Percentiles rank a stretch among this genome's conserved stretches.
These are phyloP conservation scores for Agapostemon virescens DNA, from an alignment of 2,888 invertebrate genomes.

Conservation along the genomic window DNA sequence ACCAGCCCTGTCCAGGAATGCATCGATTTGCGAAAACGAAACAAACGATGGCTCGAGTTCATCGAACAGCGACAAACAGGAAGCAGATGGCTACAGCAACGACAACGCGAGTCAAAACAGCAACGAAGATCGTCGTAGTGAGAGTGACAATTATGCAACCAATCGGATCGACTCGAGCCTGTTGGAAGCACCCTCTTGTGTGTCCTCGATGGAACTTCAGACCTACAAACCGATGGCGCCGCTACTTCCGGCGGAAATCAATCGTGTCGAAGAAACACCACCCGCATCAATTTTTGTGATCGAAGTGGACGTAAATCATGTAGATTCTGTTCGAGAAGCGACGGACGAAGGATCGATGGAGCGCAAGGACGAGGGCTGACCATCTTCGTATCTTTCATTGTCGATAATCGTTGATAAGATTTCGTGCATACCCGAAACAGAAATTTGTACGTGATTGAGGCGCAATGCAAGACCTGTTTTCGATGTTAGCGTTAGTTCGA, in stretches of 20 bases:
- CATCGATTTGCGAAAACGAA: conserved; percentile 49
- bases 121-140: conserved; percentile 48
- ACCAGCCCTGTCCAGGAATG: conserved; percentile 19
- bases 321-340: conserved; percentile 37
- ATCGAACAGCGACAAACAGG: conserved; percentile 59
- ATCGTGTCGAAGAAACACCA: conserved; percentile 48
- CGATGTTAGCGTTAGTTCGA: conserved; percentile 36
- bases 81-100: conserved; percentile 51
- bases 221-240: conserved; percentile 61
- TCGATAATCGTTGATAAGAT: conserved; percentile 8
- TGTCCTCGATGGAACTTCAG: conserved; percentile 63
- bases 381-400: background rate
- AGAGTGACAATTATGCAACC: conserved; percentile 33
- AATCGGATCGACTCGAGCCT: conserved; percentile 18
- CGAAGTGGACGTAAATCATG: conserved; percentile 71
- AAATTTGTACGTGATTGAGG: background rate
- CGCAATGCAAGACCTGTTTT: background rate
- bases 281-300: conserved; percentile 71
- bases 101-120: conserved; percentile 49
- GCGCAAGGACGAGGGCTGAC: conserved; percentile 50
- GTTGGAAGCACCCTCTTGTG: conserved; percentile 39
- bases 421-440: background rate
- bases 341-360: conserved; percentile 48
- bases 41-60: conserved; percentile 40
- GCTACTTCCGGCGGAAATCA: conserved; percentile 53